Evolutionary conservation across 2,797 vertebrate genomes (phyloP).

Genomic region (Nannoperca australis): DNA sequence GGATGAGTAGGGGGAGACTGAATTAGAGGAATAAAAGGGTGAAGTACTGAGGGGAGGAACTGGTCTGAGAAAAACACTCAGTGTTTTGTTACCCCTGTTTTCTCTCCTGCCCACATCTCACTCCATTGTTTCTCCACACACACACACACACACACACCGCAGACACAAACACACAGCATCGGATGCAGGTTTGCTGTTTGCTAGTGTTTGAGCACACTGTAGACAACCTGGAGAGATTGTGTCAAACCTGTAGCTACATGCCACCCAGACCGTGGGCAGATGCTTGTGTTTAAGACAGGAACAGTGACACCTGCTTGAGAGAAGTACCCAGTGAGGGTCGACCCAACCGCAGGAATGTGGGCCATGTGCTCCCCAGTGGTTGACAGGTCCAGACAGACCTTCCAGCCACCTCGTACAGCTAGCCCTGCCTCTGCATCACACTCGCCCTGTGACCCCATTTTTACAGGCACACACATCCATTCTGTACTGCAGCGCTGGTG

Average conservation of each 20-base stretch:
- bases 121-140: constrained; percentile 32
- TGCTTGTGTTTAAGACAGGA: constrained; percentile 60
- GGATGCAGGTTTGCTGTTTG: constrained; percentile 23
- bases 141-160: constrained; percentile 35
- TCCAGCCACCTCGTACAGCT: constrained; percentile 54
- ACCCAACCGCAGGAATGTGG: constrained; percentile 64
- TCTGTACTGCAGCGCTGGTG: constrained; percentile 18
- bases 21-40: constrained; percentile 29
- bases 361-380: constrained; percentile 47
- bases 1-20: constrained; percentile 13
- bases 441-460: constrained; percentile 57
- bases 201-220: constrained; percentile 47
- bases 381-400: constrained; percentile 61
- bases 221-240: constrained; percentile 50
- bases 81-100: constrained; percentile 30
- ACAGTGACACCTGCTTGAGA: constrained; percentile 75
- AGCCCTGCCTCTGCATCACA: constrained; percentile 27
- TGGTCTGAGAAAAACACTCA: constrained; percentile 48
- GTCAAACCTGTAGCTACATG: constrained; percentile 75
- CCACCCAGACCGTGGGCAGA: constrained; percentile 62
- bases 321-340: constrained; percentile 24
- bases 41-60: constrained; percentile 27
- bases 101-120: constrained; percentile 28
- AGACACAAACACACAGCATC: constrained; percentile 15
- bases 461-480: constrained; percentile 41